phyloP scores from a whole-genome alignment of 2,888 invertebrate genomes.

The Aspidiotus rigidus region DNA sequence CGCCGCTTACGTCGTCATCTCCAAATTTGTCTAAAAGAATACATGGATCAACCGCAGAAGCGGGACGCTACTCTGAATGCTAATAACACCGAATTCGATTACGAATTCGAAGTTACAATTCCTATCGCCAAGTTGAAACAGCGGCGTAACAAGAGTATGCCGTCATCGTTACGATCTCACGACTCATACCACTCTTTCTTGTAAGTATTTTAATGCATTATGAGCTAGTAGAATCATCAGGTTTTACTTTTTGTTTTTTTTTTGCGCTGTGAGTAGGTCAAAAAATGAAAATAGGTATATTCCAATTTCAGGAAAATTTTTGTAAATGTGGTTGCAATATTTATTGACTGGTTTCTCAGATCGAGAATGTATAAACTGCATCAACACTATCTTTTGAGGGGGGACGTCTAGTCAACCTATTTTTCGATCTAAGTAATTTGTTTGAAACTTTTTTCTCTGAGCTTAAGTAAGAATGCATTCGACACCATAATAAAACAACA shows the following conservation, averaged over 20 bases:
- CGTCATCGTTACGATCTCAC: conserved; percentile 15
- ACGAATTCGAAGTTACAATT: conserved; percentile 36
- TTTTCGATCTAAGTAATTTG: no score
- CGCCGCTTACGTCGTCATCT: conserved; percentile 3
- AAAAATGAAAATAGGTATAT: neutral
- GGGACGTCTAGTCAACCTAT: no score
- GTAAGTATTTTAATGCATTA: conserved; percentile 7
- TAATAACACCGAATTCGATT: conserved; percentile 28
- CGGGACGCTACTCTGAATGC: neutral
- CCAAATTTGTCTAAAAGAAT: no score
- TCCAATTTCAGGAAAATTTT: no score
- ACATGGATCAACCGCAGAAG: conserved; percentile 27
- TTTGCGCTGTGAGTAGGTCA: no score
- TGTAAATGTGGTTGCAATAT: no score
- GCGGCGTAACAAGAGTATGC: conserved; percentile 11
- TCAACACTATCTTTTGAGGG: no score
- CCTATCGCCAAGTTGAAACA: conserved; percentile 34
- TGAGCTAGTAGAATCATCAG: neutral
- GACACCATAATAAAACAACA: no score
- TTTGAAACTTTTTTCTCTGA: no score
- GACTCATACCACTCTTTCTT: conserved; percentile 18
- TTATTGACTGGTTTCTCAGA: no score
- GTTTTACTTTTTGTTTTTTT: neutral
- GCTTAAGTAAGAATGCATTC: no score
- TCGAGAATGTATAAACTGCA: no score